These are phyloP conservation scores for Drosophila kikkawai DNA, from an alignment of 1,140 invertebrate species.

Conservation along the genomic window DNA sequence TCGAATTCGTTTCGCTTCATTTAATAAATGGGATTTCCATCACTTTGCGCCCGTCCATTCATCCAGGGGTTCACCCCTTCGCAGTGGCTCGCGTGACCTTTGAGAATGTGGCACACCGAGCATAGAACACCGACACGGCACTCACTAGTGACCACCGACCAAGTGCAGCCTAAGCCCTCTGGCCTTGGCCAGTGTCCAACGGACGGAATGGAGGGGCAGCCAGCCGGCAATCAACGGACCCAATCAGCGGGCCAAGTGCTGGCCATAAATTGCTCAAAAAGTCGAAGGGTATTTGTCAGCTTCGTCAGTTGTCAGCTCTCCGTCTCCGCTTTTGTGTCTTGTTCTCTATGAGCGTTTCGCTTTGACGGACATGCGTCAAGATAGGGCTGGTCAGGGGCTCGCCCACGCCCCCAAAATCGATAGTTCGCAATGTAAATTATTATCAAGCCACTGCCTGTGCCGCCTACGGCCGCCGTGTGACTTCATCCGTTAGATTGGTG, in stretches of 20 bases:
- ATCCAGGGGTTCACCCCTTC: slow-evolving; percentile 12
- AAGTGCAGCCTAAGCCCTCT: slow-evolving; percentile 66
- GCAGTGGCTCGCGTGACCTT: slow-evolving; percentile 62
- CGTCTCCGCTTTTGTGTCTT: slow-evolving; percentile 42
- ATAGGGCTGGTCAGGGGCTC: slow-evolving; percentile 43
- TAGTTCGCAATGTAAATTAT: slow-evolving; percentile 81
- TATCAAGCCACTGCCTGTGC: slow-evolving; percentile 37
- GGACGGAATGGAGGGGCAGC: slow-evolving; percentile 9
- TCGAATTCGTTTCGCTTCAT: slow-evolving; percentile 47
- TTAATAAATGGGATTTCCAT: slow-evolving; percentile 52
- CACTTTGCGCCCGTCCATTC: slow-evolving; percentile 20
- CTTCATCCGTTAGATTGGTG: slow-evolving; percentile 66
- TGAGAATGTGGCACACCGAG: slow-evolving; percentile 63
- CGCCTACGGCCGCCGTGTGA: slow-evolving; percentile 49
- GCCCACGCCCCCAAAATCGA: slow-evolving; percentile 65
- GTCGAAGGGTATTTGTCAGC: slow-evolving; percentile 81
- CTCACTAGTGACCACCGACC: slow-evolving; percentile 11
- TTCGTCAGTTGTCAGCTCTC: slow-evolving; percentile 61
- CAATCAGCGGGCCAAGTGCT: slow-evolving; percentile 75
- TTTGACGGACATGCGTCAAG: slow-evolving; percentile 80
- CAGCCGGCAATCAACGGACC: slow-evolving; percentile 68
- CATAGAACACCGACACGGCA: slow-evolving; percentile 8
- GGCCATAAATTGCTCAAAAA: slow-evolving; percentile 77
- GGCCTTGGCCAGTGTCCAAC: slow-evolving; percentile 63
- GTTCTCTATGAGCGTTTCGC: slow-evolving; percentile 33